phyloP scores from a whole-genome alignment of 2,888 invertebrate species.

The Lucinisca nassula region DNA sequence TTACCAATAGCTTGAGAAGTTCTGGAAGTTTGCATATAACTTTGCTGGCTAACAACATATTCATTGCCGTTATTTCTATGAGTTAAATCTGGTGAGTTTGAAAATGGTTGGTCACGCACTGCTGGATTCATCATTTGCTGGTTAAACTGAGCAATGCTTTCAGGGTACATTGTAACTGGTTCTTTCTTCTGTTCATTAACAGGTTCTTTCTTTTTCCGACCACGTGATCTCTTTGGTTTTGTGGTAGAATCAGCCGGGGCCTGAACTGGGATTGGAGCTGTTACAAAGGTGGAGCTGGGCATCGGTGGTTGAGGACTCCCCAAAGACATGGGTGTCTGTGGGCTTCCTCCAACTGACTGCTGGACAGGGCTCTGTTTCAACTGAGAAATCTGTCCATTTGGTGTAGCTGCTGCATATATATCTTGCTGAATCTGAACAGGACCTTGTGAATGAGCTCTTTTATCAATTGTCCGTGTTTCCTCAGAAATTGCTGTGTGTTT shows the following conservation, averaged over 20 bases:
- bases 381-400: conserved; percentile 46
- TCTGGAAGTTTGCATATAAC: conserved; percentile 25
- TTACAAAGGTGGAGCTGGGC: conserved; percentile 74
- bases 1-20: conserved; percentile 43
- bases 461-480: conserved; percentile 55
- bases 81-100: conserved; percentile 48
- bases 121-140: conserved; percentile 13
- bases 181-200: conserved; percentile 4
- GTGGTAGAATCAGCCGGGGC: conserved; percentile 86
- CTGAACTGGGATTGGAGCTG: conserved; percentile 80
- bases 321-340: conserved; percentile 68
- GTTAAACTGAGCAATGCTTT: conserved; percentile 16
- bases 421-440: conserved; percentile 57
- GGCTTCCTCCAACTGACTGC: conserved; percentile 76
- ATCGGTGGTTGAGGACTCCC: conserved; percentile 76
- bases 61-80: conserved; percentile 48
- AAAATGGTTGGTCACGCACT: conserved; percentile 45
- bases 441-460: conserved; percentile 29
- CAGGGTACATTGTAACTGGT: conserved; percentile 45
- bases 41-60: conserved; percentile 38
- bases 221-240: conserved; percentile 80
- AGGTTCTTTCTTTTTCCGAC: conserved; percentile 77
- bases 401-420: conserved; percentile 43
- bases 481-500: conserved; percentile 55
- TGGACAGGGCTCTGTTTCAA: conserved; percentile 75